Base-by-base conservation (phyloP, 2,888 invertebrate species). In the Aelia acuminata region DNA sequence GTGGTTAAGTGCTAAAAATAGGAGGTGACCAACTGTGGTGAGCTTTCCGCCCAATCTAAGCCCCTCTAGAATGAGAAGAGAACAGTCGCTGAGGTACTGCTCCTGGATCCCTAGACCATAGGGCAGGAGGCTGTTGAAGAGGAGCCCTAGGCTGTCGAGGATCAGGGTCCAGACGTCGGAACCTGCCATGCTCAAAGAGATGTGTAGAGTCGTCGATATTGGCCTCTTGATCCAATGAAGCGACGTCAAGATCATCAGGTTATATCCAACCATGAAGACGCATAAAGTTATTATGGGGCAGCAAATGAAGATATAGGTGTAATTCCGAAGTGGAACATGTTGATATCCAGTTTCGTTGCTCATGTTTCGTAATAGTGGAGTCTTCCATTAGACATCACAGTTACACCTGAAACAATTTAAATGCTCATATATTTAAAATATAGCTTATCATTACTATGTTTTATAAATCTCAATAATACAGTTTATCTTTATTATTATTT, bases 1-100 rank as follows among this genome's bases (percentile, higher is more conserved):
- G 91, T 95, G 95, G 92, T 95, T 95, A 88, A 94, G 92, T 49
- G 95, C 94, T 48, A 95, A 92, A 0, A 94, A 94, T 57, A 95
- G 92, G 5, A 95, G 93, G 91, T 95, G 95, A 80, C 94, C 92
- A 20, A 95, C 94, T 0, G 95, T 94, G 31, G 94, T 94, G 80
- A 95, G 93, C 88, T 95, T 93, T 5, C 94, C 94, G 31, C 94
- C 94, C 88, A 95, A 92, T 89, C 95, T 91, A 88, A 93, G 91
- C 48, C 93, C 92, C 91, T 94, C 94, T n/a, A 93, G 90, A 26
- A 91, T 91, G 87, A 92, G 89, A 53, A 90, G 86, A 84, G 91
- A 91, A 89, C 92, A 92, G 20, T 84, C 20, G 50, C 85, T 35
- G n/a, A 88, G 75, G n/a, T n/a, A 47, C 18, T 70, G 85, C 80